Conservation (phyloP, 2,797 vertebrate species). For the Odontamblyopus lacepedii region DNA sequence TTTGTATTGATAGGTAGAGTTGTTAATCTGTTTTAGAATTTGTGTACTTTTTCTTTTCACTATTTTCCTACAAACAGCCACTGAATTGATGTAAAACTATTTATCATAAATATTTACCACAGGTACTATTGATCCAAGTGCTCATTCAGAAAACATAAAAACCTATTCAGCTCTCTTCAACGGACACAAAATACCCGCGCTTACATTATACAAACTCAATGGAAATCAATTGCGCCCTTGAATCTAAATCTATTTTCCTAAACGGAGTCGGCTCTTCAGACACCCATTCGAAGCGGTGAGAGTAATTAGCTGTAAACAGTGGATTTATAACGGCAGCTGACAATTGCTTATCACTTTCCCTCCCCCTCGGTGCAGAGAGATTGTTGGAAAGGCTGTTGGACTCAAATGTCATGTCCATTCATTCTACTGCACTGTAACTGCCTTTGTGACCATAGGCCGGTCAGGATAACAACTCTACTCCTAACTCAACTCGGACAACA, state of each 20-base stretch:
- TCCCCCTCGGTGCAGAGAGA: constrained; percentile 15
- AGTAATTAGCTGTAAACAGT: constrained; percentile 38
- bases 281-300: constrained; percentile 3
- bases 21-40: too few relatives aligned
- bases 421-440: constrained; percentile 10
- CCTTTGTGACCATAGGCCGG: not conserved
- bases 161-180: too few relatives aligned
- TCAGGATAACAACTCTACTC: too few relatives aligned
- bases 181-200: not conserved
- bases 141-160: too few relatives aligned
- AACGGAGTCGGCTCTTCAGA: not conserved
- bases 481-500: too few relatives aligned
- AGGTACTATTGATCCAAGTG: too few relatives aligned
- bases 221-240: not conserved
- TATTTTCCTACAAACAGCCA: too few relatives aligned
- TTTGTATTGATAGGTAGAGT: too few relatives aligned
- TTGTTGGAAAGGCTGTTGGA: constrained; percentile 1
- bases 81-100: too few relatives aligned
- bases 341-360: constrained; percentile 28
- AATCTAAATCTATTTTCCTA: not conserved
- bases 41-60: too few relatives aligned
- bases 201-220: not conserved
- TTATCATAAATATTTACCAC: too few relatives aligned
- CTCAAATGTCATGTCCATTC: constrained; percentile 17
- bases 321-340: constrained; percentile 28